Conservation (phyloP, 2,797 vertebrate genomes). For the Anas capensis region DNA sequence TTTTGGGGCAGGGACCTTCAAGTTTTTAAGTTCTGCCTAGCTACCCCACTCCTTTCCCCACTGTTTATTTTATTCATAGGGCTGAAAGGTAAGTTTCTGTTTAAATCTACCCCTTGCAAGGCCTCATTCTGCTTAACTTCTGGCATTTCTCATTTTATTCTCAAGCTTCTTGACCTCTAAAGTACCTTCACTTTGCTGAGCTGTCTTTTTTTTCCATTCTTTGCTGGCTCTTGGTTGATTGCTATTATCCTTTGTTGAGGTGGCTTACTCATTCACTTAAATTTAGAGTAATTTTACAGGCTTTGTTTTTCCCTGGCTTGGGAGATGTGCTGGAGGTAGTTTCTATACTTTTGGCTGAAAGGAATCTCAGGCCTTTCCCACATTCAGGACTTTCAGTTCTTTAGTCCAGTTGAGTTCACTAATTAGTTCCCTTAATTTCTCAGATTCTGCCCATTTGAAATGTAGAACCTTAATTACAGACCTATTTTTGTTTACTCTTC, state of each 20-base stretch:
- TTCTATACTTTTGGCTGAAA: conserved; percentile 6
- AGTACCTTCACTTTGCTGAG: not conserved
- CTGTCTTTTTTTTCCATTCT: not conserved
- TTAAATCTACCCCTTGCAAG: not conserved
- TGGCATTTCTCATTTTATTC: not conserved
- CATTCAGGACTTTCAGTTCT: conserved; percentile 3
- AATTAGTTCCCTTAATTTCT: conserved; percentile 55
- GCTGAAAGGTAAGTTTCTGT: not conserved
- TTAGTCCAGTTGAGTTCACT: conserved; percentile 21
- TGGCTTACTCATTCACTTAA: not conserved
- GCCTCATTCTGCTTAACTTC: not conserved
- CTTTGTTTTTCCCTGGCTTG: not conserved
- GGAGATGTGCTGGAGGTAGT: not conserved
- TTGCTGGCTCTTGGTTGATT: not conserved
- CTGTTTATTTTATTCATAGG: not conserved
- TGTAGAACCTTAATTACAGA: conserved; percentile 58
- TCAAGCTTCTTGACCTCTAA: not conserved
- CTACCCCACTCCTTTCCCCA: not conserved
- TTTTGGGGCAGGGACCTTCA: not conserved
- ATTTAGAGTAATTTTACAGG: not conserved
- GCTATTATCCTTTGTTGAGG: not conserved
- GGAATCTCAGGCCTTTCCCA: not conserved
- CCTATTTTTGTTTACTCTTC: conserved; percentile 56
- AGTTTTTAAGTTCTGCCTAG: not conserved
- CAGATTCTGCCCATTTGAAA: conserved; percentile 16